Evolutionary conservation across 2,888 invertebrate genomes (phyloP).

Genomic region (Melolontha melolontha): DNA sequence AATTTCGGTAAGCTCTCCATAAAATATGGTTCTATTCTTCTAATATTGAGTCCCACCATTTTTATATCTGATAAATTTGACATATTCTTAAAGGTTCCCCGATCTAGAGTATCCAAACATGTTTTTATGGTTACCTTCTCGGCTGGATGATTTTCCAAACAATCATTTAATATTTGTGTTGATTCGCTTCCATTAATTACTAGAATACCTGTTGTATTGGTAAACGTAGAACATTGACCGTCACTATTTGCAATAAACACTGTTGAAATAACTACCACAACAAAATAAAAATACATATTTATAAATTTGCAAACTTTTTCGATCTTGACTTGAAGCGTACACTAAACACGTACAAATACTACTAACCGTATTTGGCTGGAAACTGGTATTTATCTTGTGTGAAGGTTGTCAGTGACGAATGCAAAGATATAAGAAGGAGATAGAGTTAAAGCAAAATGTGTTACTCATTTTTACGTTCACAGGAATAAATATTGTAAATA

Average conservation of each 20-base stretch:
- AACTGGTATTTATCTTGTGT: no score
- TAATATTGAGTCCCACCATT: slow-evolving; percentile 9
- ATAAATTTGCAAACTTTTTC: background rate
- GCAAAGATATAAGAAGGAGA: no score
- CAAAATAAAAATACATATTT: background rate
- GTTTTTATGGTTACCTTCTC: slow-evolving; percentile 20
- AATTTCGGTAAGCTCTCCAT: slow-evolving; percentile 18
- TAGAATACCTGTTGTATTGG: slow-evolving; percentile 10
- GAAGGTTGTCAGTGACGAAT: no score
- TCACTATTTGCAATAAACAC: background rate
- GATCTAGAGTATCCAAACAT: slow-evolving; percentile 1
- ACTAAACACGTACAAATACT: no score
- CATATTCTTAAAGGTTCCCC: slow-evolving; percentile 29
- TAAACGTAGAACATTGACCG: slow-evolving; percentile 6
- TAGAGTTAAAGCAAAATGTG: no score
- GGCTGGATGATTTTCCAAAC: background rate
- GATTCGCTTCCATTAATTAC: background rate
- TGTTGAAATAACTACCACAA: background rate
- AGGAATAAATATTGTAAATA: no score
- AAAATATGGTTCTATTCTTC: slow-evolving; percentile 16
- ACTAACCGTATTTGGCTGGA: no score
- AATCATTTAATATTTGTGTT: slow-evolving; percentile 15
- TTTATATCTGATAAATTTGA: slow-evolving; percentile 1
- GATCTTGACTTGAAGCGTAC: no score
- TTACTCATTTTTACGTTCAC: no score